Conservation (phyloP, 1,140 invertebrate species). For the Piezodorus guildinii region DNA sequence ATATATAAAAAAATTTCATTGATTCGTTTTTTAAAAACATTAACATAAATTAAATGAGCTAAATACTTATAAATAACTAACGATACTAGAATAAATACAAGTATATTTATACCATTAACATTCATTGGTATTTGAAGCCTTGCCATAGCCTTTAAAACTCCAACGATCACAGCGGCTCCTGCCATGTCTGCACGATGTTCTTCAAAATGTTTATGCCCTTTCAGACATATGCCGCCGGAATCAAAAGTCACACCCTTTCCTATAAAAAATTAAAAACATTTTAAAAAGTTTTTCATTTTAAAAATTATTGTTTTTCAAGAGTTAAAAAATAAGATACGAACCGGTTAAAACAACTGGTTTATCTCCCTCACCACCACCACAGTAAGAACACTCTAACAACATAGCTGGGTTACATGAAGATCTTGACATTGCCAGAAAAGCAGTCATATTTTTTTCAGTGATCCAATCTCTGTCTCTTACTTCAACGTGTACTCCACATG, state of each 20-base stretch:
- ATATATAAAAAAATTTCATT: too few relatives aligned
- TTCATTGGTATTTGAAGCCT: conserved; percentile 59
- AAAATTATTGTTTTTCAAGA: not conserved
- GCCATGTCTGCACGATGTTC: conserved; percentile 83
- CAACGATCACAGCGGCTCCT: conserved; percentile 67
- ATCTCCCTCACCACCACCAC: conserved; percentile 28
- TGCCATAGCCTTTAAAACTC: conserved; percentile 55
- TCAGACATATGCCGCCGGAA: conserved; percentile 74
- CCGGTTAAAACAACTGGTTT: conserved; percentile 34
- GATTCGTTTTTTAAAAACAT: too few relatives aligned
- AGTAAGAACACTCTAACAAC: conserved; percentile 40
- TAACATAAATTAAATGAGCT: too few relatives aligned
- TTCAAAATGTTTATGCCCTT: conserved; percentile 56
- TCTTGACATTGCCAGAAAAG: conserved; percentile 40
- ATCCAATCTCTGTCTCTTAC: conserved; percentile 40
- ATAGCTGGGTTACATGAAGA: conserved; percentile 39
- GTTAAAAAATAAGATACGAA: conserved; percentile 20
- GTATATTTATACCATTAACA: conserved; percentile 41
- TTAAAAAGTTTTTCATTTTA: too few relatives aligned
- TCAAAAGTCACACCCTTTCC: conserved; percentile 86
- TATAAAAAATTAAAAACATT: conserved; percentile 18
- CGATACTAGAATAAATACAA: too few relatives aligned
- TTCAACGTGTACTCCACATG: conserved; percentile 30
- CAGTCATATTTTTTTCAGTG: conserved; percentile 40
- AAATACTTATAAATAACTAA: too few relatives aligned